Evolutionary conservation across 2,888 invertebrate species (phyloP).

Genomic region (Drosophila tanythrix): DNA sequence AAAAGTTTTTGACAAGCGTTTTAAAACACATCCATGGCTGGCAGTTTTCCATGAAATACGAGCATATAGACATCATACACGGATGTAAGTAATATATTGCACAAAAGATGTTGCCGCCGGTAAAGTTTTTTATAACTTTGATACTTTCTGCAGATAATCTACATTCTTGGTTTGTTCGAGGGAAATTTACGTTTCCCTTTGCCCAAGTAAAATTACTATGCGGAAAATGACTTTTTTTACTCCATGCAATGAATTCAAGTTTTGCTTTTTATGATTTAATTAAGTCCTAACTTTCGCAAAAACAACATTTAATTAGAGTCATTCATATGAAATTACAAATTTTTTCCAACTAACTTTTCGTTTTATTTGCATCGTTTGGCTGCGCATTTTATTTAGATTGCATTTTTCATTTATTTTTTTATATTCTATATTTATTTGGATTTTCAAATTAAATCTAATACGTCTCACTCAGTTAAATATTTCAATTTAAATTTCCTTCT

Average conservation of each 20-base stretch:
- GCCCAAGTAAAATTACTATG: slow-evolving; percentile 22
- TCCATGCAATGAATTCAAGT: background rate
- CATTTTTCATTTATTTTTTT: background rate
- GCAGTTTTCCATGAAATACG: slow-evolving; percentile 52
- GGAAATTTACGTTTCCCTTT: slow-evolving; percentile 57
- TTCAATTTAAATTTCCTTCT: background rate
- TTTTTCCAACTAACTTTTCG: background rate
- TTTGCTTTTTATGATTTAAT: slow-evolving; percentile 7
- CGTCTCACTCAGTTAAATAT: background rate
- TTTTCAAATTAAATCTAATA: background rate
- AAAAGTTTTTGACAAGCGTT: slow-evolving; percentile 70
- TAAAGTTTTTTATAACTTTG: slow-evolving; percentile 54
- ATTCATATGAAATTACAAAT: background rate
- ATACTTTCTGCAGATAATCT: slow-evolving; percentile 58
- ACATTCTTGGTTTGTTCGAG: slow-evolving; percentile 37
- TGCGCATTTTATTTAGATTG: background rate
- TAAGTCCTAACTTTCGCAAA: background rate
- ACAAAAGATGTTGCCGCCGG: slow-evolving; percentile 19
- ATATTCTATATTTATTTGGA: background rate
- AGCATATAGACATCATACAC: slow-evolving; percentile 25
- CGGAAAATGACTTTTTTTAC: background rate
- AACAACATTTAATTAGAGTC: background rate
- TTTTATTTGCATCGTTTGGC: background rate
- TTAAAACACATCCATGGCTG: slow-evolving; percentile 59
- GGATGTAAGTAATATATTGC: slow-evolving; percentile 13